Evolutionary conservation across 2,888 invertebrate genomes (phyloP).

Genomic region (Chalcosyrphus nemorum): DNA sequence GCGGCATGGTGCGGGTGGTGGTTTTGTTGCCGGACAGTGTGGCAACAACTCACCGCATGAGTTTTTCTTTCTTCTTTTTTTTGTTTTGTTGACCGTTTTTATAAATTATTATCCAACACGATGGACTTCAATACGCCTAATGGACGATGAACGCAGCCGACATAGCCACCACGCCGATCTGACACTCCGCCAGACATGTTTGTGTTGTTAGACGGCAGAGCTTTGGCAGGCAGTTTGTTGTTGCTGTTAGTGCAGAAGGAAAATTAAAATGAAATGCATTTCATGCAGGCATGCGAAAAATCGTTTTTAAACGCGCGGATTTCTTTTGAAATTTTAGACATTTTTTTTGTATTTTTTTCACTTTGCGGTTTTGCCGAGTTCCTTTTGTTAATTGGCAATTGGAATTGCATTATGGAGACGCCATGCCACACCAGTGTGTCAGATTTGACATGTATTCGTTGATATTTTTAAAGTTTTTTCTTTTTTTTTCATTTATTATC

Average conservation of each 20-base stretch:
- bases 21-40: conserved; percentile 13
- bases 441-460: conserved; percentile 12
- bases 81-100: conserved; percentile 24
- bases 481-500: background rate
- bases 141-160: conserved; percentile 20
- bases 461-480: background rate
- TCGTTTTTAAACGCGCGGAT: conserved; percentile 54
- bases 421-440: conserved; percentile 33
- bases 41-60: conserved; percentile 23
- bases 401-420: conserved; percentile 51
- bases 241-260: conserved; percentile 12
- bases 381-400: conserved; percentile 60
- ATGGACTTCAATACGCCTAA: conserved; percentile 65
- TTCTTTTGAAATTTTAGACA: conserved; percentile 51
- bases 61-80: too few relatives aligned
- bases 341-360: background rate
- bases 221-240: conserved; percentile 33
- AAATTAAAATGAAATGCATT: conserved; percentile 10
- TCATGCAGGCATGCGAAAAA: conserved; percentile 66
- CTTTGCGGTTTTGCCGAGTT: too few relatives aligned
- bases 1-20: conserved; percentile 12
- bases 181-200: conserved; percentile 54
- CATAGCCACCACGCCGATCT: conserved; percentile 29
- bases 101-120: conserved; percentile 45
- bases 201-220: conserved; percentile 22